These are phyloP conservation scores for Drosophila novamexicana DNA, from an alignment of 1,140 invertebrate genomes.

Conservation along the genomic window DNA sequence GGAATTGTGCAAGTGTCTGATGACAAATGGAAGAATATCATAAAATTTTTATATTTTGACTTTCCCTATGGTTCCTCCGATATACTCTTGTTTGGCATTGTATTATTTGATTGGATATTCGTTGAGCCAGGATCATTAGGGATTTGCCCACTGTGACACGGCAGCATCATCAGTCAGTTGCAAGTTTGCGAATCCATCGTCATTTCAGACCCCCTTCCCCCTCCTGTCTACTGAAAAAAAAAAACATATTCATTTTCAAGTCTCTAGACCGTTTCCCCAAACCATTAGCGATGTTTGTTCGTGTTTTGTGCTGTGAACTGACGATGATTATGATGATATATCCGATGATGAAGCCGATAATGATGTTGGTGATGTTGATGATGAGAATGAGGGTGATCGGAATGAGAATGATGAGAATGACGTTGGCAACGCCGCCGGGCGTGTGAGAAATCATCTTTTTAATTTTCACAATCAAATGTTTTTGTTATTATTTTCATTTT, in stretches of 20 bases:
- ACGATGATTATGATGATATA: constrained; percentile 17
- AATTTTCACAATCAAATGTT: constrained; percentile 81
- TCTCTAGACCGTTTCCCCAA: constrained; percentile 35
- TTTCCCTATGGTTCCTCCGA: too few relatives aligned
- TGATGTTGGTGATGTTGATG: constrained; percentile 19
- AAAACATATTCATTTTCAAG: constrained; percentile 17
- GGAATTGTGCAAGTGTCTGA: too few relatives aligned
- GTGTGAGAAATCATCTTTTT: constrained; percentile 81
- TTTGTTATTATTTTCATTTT: constrained; percentile 41
- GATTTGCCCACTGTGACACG: constrained; percentile 9
- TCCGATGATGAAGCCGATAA: constrained; percentile 7
- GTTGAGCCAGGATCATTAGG: too few relatives aligned
- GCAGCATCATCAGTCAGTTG: constrained; percentile 34
- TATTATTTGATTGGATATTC: too few relatives aligned
- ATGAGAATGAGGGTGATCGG: background rate
- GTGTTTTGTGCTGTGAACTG: constrained; percentile 27
- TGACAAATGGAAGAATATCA: too few relatives aligned
- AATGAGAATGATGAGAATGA: constrained; percentile 24
- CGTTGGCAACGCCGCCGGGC: constrained; percentile 38
- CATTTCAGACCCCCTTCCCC: constrained; percentile 32
- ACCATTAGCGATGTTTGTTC: constrained; percentile 30
- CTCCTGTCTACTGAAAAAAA: constrained; percentile 15
- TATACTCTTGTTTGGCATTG: too few relatives aligned
- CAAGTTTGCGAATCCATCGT: constrained; percentile 22
- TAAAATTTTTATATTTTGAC: too few relatives aligned